phyloP scores from a whole-genome alignment of 2,797 vertebrate species.

The Acanthiza pusilla region DNA sequence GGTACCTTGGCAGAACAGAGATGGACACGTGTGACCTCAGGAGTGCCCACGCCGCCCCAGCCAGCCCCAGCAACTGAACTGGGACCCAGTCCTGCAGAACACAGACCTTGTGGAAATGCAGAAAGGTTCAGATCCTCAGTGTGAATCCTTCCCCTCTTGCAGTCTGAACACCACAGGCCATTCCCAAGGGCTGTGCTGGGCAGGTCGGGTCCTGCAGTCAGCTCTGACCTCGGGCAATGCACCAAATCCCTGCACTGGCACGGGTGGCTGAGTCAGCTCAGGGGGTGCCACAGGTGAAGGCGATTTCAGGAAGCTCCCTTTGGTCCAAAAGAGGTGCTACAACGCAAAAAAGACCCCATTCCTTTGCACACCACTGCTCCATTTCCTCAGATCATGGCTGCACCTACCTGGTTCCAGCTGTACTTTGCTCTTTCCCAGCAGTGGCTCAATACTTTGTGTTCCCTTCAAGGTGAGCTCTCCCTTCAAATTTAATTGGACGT shows the following conservation, averaged over 20 bases:
- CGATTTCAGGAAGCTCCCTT: background rate
- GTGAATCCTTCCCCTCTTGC: background rate
- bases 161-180: accelerated
- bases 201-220: accelerated
- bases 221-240: background rate
- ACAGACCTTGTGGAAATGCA: background rate
- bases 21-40: accelerated
- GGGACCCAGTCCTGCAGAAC: background rate
- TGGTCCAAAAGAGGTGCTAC: background rate
- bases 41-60: background rate
- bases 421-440: background rate
- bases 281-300: accelerated
- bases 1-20: background rate
- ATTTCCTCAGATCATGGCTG: accelerated
- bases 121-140: background rate
- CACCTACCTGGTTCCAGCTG: background rate
- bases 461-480: conserved; percentile 29
- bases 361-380: background rate
- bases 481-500: background rate
- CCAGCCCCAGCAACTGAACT: accelerated
- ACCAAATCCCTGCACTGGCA: no score
- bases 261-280: accelerated
- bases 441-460: background rate
- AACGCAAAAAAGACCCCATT: accelerated
- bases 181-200: background rate